Evolutionary conservation across 2,797 vertebrate genomes (phyloP), one percentile per base, ranked within the genome.

Genomic region (Serranus cabrilla): DNA sequence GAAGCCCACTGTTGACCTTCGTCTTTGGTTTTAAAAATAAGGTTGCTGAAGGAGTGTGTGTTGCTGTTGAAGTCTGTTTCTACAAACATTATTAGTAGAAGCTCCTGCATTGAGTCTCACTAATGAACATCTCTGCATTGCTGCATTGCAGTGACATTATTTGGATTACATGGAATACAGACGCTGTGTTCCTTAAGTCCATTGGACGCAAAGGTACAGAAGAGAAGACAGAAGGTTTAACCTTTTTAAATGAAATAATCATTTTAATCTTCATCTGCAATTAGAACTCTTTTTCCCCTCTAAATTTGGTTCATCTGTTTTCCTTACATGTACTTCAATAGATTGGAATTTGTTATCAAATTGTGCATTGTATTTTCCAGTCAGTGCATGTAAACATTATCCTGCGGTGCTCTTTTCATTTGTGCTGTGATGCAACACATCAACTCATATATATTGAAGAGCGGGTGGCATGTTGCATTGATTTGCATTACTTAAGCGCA

Each of bases 351-450:
- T 39, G 14, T 27, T 16, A 37, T n/a, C 23, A 8, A 58, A 14
- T 20, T 61, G 3, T 66, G 21, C 54, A 34, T 34, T 8, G 34
- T 34, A 34, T 34, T 34, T 34, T 34, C 4, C 18, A 34, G 1
- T 6, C 21, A 6, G 16, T 17, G 8, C 50, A 20, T 63, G 17
- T 47, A 18, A 64, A 40, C 20, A 11, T 39, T 10, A 18, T 11
- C 46, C 7, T 31, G 20, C 17, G 0, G 5, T 25, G 47, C 12
- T 74, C 12, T 63, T 66, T 70, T 27, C 11, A 27, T 64, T n/a
- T 37, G 65, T 66, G 40, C 62, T 73, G 76, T 83, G 75, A 83
- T 83, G 81, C 83, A 85, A 83, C 65, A 11, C 13, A 2, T 31
- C n/a, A 39, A 5, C n/a, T 51, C 7, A 46, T 64, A 8, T 56